phyloP scores from a whole-genome alignment of 2,113 vertebrate species.

The Stigmatopora argus region DNA sequence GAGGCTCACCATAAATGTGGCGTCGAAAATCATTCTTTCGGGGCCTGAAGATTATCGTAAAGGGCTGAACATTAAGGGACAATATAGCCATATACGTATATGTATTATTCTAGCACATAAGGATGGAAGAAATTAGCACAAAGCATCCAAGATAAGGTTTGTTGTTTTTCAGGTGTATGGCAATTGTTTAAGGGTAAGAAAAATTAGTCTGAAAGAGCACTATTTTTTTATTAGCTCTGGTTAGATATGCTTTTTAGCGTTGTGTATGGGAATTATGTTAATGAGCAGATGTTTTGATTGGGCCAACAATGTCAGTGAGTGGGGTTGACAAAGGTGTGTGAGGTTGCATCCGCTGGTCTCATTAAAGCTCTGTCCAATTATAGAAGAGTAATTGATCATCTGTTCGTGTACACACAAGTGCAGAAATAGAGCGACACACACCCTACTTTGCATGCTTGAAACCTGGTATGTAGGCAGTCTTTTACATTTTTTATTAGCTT shows the following conservation, averaged over 20 bases:
- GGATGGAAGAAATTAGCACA: not conserved
- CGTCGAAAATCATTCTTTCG: not conserved
- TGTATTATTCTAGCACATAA: not conserved
- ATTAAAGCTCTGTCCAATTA: conserved; percentile 72
- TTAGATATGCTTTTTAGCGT: conserved; percentile 7
- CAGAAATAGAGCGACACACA: not conserved
- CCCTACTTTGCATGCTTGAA: not conserved
- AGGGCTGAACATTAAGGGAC: not conserved
- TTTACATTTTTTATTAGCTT: conserved; percentile 43
- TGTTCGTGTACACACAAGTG: conserved; percentile 56
- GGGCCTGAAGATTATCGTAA: not conserved
- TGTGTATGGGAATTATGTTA: conserved; percentile 54
- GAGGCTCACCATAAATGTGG: not conserved
- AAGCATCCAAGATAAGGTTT: not conserved
- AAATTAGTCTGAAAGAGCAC: too few relatives aligned
- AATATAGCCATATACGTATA: not conserved
- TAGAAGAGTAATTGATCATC: conserved; percentile 70
- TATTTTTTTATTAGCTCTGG: too few relatives aligned
- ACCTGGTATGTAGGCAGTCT: conserved; percentile 39
- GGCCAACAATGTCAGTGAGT: conserved; percentile 58
- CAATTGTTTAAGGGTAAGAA: too few relatives aligned
- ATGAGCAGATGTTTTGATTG: conserved; percentile 61
- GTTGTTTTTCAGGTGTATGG: too few relatives aligned
- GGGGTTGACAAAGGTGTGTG: conserved; percentile 62
- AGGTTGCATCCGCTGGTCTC: conserved; percentile 66